These are phyloP conservation scores for Acanthoscelides obtectus DNA, from an alignment of 2,888 invertebrate genomes.

Conservation along the genomic window DNA sequence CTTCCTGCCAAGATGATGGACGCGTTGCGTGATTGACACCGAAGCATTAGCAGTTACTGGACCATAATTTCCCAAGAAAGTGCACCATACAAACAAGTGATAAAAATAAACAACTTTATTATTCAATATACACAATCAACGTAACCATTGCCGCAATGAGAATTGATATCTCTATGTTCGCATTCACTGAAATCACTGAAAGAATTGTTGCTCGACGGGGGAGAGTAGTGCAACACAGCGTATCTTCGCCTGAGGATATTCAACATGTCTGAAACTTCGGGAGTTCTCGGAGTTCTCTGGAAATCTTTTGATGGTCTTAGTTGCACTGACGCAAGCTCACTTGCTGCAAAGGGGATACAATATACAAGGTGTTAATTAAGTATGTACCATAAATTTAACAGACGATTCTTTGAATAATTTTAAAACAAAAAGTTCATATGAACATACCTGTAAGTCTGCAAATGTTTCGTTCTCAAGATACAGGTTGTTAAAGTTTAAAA, in stretches of 20 bases:
- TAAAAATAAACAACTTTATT: not conserved
- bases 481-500: too few species aligned
- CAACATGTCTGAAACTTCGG: constrained; percentile 31
- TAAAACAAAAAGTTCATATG: too few species aligned
- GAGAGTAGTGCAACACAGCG: constrained; percentile 34
- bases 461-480: too few species aligned
- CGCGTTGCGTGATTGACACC: too few species aligned
- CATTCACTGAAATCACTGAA: not conserved
- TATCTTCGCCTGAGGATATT: constrained; percentile 31
- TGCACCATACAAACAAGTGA: not conserved
- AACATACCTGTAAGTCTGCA: too few species aligned
- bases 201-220: not conserved
- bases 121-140: not conserved
- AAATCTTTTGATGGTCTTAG: constrained; percentile 18
- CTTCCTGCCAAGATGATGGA: too few species aligned
- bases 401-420: too few species aligned
- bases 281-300: constrained; percentile 18
- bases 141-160: not conserved
- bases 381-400: too few species aligned
- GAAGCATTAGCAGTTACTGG: too few species aligned
- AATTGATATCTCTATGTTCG: not conserved
- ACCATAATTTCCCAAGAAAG: too few species aligned
- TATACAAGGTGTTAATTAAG: too few species aligned
- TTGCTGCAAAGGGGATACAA: not conserved
- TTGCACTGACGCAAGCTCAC: constrained; percentile 17